A percentile compares a stretch with the other conserved stretches of the same genome.
phyloP scores from a whole-genome alignment of 2,113 vertebrate genomes.

The Argyrosomus japonicus region DNA sequence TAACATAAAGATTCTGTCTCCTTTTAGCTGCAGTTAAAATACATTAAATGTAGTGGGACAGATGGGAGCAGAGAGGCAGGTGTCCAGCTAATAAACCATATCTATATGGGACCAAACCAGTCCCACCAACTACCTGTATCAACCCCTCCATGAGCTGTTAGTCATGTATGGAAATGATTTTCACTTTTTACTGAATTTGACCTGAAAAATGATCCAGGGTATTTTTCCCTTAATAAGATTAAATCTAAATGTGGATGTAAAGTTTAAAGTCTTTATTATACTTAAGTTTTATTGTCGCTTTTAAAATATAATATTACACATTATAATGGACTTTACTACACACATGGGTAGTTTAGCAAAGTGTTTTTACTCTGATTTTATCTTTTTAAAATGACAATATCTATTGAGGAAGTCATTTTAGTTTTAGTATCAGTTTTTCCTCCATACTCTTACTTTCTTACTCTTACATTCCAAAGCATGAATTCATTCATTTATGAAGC shows the following conservation, averaged over 20 bases:
- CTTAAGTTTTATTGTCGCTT: background rate
- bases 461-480: too few relatives aligned
- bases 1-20: background rate
- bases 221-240: background rate
- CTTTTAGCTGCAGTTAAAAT: background rate
- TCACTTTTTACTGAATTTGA: background rate
- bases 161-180: background rate
- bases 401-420: too few relatives aligned
- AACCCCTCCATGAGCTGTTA: background rate
- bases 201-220: background rate
- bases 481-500: too few relatives aligned
- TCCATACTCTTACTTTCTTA: too few relatives aligned
- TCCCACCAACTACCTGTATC: background rate
- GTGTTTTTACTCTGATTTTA: too few relatives aligned
- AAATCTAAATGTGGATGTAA: background rate
- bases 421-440: too few relatives aligned
- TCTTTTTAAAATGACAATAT: too few relatives aligned
- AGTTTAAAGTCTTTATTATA: background rate
- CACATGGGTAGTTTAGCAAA: too few relatives aligned
- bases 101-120: background rate
- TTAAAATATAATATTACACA: too few relatives aligned
- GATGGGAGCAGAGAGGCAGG: slow-evolving; percentile 4
- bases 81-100: background rate
- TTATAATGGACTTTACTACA: too few relatives aligned
- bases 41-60: background rate